Evolutionary conservation across 2,797 vertebrate species (phyloP).

Genomic region (Amazonetta brasiliensis): DNA sequence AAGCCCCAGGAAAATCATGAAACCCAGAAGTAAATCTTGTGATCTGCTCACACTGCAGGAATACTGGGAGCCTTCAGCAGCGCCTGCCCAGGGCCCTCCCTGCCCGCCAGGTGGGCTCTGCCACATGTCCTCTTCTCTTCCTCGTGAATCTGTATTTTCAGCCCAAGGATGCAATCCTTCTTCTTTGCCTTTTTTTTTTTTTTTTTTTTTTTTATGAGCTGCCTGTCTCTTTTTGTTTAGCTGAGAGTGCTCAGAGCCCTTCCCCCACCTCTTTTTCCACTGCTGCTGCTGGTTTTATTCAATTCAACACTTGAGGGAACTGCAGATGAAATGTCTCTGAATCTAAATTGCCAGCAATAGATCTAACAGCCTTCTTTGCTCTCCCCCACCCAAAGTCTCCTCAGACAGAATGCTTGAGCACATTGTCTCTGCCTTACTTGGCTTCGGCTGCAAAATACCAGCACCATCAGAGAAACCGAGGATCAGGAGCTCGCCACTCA

Average conservation of each 20-base stretch:
- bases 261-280: conserved; percentile 69
- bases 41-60: neutral
- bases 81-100: neutral
- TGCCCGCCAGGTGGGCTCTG: neutral
- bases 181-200: conserved; percentile 27
- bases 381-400: conserved; percentile 17
- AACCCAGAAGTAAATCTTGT: neutral
- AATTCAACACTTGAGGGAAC: conserved; percentile 93
- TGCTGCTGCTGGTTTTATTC: conserved; percentile 79
- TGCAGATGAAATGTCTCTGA: conserved; percentile 89
- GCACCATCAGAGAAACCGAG: neutral
- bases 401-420: neutral
- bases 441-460: neutral
- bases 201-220: conserved; percentile 65
- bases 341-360: conserved; percentile 89
- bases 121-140: neutral
- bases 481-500: neutral
- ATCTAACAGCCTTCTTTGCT: conserved; percentile 84
- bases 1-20: neutral
- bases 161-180: conserved; percentile 59
- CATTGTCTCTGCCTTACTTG: neutral
- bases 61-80: neutral
- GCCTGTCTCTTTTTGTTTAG: conserved; percentile 75
- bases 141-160: conserved; percentile 49
- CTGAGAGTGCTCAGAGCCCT: conserved; percentile 62